Evolutionary conservation across 2,888 invertebrate genomes (phyloP), one percentile per base, ranked within the genome.

Genomic region (Pedicia rivosa): DNA sequence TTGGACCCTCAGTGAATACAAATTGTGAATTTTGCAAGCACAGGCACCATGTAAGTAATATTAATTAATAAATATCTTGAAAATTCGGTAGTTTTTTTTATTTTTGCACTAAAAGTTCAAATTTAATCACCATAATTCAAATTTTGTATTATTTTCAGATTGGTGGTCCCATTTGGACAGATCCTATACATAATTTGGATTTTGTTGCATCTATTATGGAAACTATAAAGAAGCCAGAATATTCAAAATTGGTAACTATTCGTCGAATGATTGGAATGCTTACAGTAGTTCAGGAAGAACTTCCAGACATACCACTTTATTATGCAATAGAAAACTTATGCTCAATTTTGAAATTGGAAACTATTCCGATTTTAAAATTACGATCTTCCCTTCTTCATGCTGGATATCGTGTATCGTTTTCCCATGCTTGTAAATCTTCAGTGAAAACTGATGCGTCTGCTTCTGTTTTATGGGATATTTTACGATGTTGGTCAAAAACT

Each of bases 121-220:
- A 24, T 24, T 24, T 24, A 24, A 24, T 10, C n/a, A n/a, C 3
- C 3, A 3, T 4, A 24, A n/a, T 4, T 24, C 3, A 24, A 24
- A 10, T 10, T 24, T 24, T 24, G 15, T 24, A 20, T 28, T 27
- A 42, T 40, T 43, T 45, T 35, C 58, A 86, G 78, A 58, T 88
- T 46, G 90, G 88, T 8, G 98, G 98, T 2, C 98, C 98, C 0
- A 78, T 99, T 46, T 98, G 95, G 92, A 72, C 80, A 1, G 86
- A 74, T 0, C 78, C 81, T 0, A 70, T 98, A 27, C 92, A 97
- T 58, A 73, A 84, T 47, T 62, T 64, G 31, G 56, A 64, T 0
- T 98, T 98, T 61, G 77, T 95, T 0, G 51, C 65, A 2, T 62
- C 72, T 29, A 66, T 94, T 6, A 53, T 88, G 1, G 43, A 50